Base-by-base conservation (phyloP, 1,140 invertebrate genomes). In the Drosophila sechellia region DNA sequence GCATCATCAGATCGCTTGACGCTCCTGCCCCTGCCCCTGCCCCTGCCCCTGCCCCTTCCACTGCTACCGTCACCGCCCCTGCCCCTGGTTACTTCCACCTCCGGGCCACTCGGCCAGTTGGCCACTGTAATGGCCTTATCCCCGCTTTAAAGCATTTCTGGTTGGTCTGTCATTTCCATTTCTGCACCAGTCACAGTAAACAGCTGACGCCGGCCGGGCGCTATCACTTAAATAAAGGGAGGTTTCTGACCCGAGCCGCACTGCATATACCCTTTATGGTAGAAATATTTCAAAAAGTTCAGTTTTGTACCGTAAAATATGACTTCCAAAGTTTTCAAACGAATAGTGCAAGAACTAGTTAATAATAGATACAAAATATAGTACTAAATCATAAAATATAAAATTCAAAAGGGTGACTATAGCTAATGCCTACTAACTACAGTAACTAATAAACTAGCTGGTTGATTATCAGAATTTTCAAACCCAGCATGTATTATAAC, bases 121-220 rank as follows among this genome's bases (percentile, higher is more conserved):
- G 81, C 37, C 39, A 64, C 77, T 77, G 83, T 77, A 77, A 77
- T 77, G 74, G 73, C 73, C 83, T 87, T 85, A 77, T 86, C 75
- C 64, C 59, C 78, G 81, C 76, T 87, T 87, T 87, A 87, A 87
- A 87, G 83, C 83, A 87, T 66, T 87, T 87, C 79, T 87, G 83
- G 83, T 87, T 87, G 83, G 83, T 89, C 83, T 83, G 85, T 57
- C 61, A 66, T 71, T 71, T 79, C 84, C 31, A 31, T 31, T 31
- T 31, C 31, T 31, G 84, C 79, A 79, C 84, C 84, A 89, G 83
- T 79, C 75, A 83, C 75, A 85, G 81, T 85, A 85, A 81, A 86
- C 84, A 84, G 84, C 79, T 84, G 76, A 90, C 75, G 25, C 34
- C 72, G 71, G 58, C 50, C 56, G 20, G 71, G 60, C 63, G 81